A percentile compares a stretch with the other conserved stretches of the same genome.
These are phyloP conservation scores for Watsonalla binaria DNA, from an alignment of 2,888 invertebrate genomes.

Conservation along the genomic window DNA sequence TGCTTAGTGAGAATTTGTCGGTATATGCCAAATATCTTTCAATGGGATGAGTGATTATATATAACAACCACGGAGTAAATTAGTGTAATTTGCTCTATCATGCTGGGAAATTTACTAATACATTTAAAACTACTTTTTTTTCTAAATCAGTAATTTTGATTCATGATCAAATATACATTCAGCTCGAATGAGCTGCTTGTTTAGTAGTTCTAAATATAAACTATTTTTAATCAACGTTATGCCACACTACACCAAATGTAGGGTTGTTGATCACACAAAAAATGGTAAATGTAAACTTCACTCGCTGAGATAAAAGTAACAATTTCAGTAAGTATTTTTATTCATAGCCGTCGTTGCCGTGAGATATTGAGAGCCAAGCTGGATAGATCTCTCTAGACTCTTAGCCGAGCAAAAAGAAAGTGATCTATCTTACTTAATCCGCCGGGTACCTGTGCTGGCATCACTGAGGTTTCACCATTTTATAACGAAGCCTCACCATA, in stretches of 20 bases:
- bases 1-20: background rate
- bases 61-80: too few relatives aligned
- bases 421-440: constrained; percentile 55
- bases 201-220: too few relatives aligned
- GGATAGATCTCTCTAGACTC: constrained; percentile 34
- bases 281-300: background rate
- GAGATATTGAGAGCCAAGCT: constrained; percentile 50
- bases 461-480: constrained; percentile 38
- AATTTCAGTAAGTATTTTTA: constrained; percentile 32
- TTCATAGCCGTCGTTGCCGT: constrained; percentile 28
- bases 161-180: too few relatives aligned
- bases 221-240: too few relatives aligned
- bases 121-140: too few relatives aligned
- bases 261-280: background rate
- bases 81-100: too few relatives aligned
- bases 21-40: background rate
- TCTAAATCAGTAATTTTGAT: too few relatives aligned
- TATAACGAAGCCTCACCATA: constrained; percentile 24
- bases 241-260: too few relatives aligned
- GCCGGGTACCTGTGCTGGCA: constrained; percentile 35
- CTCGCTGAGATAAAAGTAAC: constrained; percentile 14
- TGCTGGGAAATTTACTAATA: too few relatives aligned
- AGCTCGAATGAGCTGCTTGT: too few relatives aligned
- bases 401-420: constrained; percentile 55
- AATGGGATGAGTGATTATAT: background rate